Percentiles rank a stretch among this genome's conserved stretches.
Conservation (phyloP, 2,888 invertebrate genomes). For the Lottia scabra region DNA sequence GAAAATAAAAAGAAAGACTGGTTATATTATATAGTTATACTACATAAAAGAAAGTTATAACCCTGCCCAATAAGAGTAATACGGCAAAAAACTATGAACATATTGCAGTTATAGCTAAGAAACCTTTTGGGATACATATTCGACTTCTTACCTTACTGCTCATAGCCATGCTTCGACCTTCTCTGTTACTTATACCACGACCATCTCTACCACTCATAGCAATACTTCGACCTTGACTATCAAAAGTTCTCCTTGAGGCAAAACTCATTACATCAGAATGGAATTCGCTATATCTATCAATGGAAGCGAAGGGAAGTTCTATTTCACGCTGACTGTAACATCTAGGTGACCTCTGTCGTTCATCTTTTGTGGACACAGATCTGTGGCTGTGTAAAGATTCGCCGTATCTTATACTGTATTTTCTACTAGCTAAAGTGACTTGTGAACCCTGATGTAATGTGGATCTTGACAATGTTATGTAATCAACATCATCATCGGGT, state of each 20-base stretch:
- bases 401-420: not conserved
- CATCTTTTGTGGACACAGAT: not conserved
- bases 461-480: constrained; percentile 11
- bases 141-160: no score
- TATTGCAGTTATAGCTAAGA: no score
- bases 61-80: no score
- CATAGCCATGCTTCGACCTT: no score
- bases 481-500: constrained; percentile 8
- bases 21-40: no score
- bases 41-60: no score
- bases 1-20: no score
- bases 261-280: not conserved
- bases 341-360: constrained; percentile 3
- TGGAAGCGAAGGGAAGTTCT: not conserved
- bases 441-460: not conserved
- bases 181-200: no score
- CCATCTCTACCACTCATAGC: not conserved
- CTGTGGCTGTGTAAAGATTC: not conserved
- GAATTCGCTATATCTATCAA: not conserved
- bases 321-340: not conserved
- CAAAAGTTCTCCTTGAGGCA: not conserved
- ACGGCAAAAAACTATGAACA: no score
- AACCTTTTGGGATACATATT: no score
- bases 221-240: not conserved
- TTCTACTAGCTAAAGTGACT: not conserved